Percentiles rank a stretch among this genome's conserved stretches.
phyloP scores from a whole-genome alignment of 2,888 invertebrate species.

The Biston betularia region DNA sequence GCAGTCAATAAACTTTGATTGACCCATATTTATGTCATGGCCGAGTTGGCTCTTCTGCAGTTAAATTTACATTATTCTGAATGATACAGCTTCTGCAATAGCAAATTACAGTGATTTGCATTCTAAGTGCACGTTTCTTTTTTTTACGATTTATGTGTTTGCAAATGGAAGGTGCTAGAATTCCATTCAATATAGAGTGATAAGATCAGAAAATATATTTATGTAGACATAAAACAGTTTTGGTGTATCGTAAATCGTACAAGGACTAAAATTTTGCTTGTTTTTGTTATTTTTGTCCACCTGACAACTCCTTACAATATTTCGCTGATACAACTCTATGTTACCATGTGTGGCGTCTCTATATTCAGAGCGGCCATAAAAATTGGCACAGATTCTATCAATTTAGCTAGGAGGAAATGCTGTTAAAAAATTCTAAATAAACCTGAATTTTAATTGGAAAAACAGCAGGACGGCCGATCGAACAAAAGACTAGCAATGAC shows the following conservation, averaged over 20 bases:
- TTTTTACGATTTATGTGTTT: slow-evolving; percentile 14
- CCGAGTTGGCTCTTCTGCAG: slow-evolving; percentile 38
- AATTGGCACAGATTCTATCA: not conserved
- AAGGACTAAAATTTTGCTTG: no score
- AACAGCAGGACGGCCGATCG: slow-evolving; percentile 1
- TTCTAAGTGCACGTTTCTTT: slow-evolving; percentile 33
- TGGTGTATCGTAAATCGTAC: no score
- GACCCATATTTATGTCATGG: slow-evolving; percentile 47
- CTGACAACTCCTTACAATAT: no score
- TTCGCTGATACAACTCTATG: no score
- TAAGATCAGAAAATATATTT: not conserved
- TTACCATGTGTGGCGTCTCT: not conserved
- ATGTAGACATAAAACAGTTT: not conserved
- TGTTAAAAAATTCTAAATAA: not conserved
- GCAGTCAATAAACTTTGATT: slow-evolving; percentile 44
- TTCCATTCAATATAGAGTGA: not conserved
- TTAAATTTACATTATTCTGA: slow-evolving; percentile 41
- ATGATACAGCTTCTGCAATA: slow-evolving; percentile 40
- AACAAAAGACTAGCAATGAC: not conserved
- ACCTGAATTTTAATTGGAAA: not conserved
- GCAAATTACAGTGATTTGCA: slow-evolving; percentile 35
- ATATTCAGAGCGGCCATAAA: not conserved
- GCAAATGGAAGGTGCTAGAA: slow-evolving; percentile 13
- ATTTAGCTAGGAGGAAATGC: not conserved
- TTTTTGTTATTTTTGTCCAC: no score